Base-by-base conservation (phyloP, 2,888 invertebrate species). In the Elmis aenea region DNA sequence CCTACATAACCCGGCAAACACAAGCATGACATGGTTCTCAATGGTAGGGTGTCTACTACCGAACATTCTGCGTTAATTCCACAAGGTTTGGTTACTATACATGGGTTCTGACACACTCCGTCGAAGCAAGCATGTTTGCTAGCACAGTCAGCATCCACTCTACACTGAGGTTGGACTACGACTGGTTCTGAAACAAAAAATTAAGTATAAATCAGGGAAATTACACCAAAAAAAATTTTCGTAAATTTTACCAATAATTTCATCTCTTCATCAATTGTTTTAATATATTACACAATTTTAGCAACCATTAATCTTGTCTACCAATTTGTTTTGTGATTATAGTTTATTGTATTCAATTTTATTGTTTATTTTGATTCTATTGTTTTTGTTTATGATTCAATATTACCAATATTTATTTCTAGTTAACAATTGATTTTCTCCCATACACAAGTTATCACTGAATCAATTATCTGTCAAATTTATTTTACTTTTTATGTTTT, bases 1-100 rank as follows among this genome's bases (percentile, higher is more conserved):
- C 92, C 92, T 50, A 83, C 75, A 54, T 80, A 85, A 43, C 89
- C 89, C 40, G 80, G 80, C 43, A 85, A 76, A 61, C 92, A 93
- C 58, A 85, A 81, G 63, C 92, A 92, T 39, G 87, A 81, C 79
- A 92, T 86, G 4, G 90, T 89, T 51, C 91, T 77, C 68, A 89
- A 75, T 3, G 92, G 92, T 46, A 91, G 68, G 0, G 89, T 88
- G 58, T 91, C 85, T 13, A 89, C 81, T 5, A 92, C 91, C 5
- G 81, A 77, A 61, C 93, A 93, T 49, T 83, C 76, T 0, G 92
- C 89, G 59, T 85, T 82, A 20, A 71, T 61, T 9, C 89, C 89
- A 58, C 90, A 92, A 0, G 91, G 88, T 58, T 77, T 76, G 1
- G 83, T 83, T 40, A 81, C 77, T 3, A 69, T 61, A 61, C 92